These are phyloP conservation scores for Euzophera pinguis DNA, from an alignment of 2,888 invertebrate species.

Conservation along the genomic window DNA sequence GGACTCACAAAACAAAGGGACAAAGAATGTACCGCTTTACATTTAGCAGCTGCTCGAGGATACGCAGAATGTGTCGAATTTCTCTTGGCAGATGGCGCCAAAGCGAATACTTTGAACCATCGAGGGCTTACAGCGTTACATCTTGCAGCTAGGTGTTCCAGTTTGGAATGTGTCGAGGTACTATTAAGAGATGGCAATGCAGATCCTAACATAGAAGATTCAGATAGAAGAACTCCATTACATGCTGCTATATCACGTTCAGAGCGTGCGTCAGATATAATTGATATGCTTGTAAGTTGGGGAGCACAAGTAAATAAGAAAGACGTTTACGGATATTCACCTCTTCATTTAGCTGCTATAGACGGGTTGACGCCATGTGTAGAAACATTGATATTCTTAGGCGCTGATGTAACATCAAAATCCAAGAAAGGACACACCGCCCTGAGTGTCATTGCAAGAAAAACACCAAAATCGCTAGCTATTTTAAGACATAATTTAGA, in stretches of 20 bases:
- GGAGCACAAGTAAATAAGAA: constrained; percentile 90
- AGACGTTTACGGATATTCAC: constrained; percentile 91
- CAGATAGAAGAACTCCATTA: constrained; percentile 88
- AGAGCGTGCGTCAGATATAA: constrained; percentile 87
- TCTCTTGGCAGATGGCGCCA: constrained; percentile 87
- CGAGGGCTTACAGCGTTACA: constrained; percentile 93
- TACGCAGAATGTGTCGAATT: constrained; percentile 89
- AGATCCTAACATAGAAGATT: constrained; percentile 89
- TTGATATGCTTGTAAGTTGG: constrained; percentile 88
- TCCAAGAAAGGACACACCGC: constrained; percentile 93
- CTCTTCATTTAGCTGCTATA: constrained; percentile 90
- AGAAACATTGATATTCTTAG: constrained; percentile 89
- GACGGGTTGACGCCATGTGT: constrained; percentile 92
- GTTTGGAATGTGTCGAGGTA: constrained; percentile 88
- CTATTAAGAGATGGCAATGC: constrained; percentile 86
- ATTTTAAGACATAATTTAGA: constrained; percentile 90
- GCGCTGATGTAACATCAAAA: constrained; percentile 92
- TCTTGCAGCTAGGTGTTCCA: constrained; percentile 89
- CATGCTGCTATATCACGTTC: constrained; percentile 91
- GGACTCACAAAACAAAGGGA: constrained; percentile 84
- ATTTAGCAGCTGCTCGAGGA: constrained; percentile 93
- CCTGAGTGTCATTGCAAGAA: constrained; percentile 89
- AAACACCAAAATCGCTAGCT: constrained; percentile 90
- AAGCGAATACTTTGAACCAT: constrained; percentile 86
- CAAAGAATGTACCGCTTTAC: constrained; percentile 88